phyloP scores from a whole-genome alignment of 2,888 invertebrate genomes.

The Melitaea athalia region DNA sequence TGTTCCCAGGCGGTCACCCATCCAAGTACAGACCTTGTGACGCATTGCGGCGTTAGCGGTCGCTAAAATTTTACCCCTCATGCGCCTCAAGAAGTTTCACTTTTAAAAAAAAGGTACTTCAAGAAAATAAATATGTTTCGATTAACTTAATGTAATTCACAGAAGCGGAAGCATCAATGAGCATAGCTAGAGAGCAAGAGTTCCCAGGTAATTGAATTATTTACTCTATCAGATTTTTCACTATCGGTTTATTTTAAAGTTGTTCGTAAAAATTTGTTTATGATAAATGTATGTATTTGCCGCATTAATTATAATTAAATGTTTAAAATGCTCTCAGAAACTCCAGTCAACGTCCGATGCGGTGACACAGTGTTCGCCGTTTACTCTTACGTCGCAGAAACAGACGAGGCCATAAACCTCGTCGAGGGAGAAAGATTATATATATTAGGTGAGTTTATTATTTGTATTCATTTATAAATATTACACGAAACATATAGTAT shows the following conservation, averaged over 20 bases:
- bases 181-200: conserved; percentile 86
- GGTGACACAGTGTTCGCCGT: conserved; percentile 92
- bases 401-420: conserved; percentile 92
- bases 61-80: too few species aligned
- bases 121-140: not conserved
- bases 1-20: too few species aligned
- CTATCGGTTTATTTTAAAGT: too few species aligned
- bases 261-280: not conserved
- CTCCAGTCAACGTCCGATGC: conserved; percentile 82
- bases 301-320: not conserved
- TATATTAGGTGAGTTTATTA: conserved; percentile 84
- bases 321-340: conserved; percentile 52
- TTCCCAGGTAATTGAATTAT: conserved; percentile 71
- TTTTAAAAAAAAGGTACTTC: not conserved
- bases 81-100: too few species aligned
- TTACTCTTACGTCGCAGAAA: conserved; percentile 92
- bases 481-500: too few species aligned
- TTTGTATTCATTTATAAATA: too few species aligned
- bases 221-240: too few species aligned
- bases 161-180: conserved; percentile 87
- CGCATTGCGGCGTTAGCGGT: too few species aligned
- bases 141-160: conserved; percentile 41
- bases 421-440: conserved; percentile 95
- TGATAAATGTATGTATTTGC: not conserved
- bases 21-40: too few species aligned